Evolutionary conservation across 2,797 vertebrate species (phyloP), one percentile per base, ranked within the genome.

Genomic region (Sebastes taczanowskii): DNA sequence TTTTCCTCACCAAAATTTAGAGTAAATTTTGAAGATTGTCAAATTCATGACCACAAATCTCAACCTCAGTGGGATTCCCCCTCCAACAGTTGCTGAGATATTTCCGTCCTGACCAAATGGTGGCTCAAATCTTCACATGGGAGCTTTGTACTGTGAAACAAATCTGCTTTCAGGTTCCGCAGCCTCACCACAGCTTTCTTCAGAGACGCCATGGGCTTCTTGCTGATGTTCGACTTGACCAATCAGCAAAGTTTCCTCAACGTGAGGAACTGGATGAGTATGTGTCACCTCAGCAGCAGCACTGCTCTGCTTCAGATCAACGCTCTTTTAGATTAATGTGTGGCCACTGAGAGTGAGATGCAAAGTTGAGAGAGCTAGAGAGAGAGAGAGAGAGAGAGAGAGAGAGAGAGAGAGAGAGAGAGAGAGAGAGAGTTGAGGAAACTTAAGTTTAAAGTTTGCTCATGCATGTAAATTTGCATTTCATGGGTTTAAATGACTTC

Each of bases 231-330:
- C 76, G 98, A 99, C 90, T 94, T 99, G 90, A 99, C 98, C 87
- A 98, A 96, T 92, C 97, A 98, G 70, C 97, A 99, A 94, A 99
- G 98, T 91, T 98, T 99, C 91, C 94, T 98, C 80, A 99, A 99
- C 71, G 97, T 99, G 95, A 97, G 98, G 82, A 99, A 97, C 89
- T 99, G 98, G 98, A 99, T 99, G 97, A 99, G 98, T 99, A 96
- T 95, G 97, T 81, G 71, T 76, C 72, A 25, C 11, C 55, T 76
- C 56, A 73, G 63, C 71, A 73, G 63, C 71, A 64, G 60, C 68
- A 20, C 59, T 60, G 63, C 60, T 71, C 25, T 23, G 25, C 65
- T 60, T 67, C 78, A 63, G 23, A 71, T 85, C 74, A 67, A 55
- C 61, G 20, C 25, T 55, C 23, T 67, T 10, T 59, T 16, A 10